Evolutionary conservation across 2,888 invertebrate genomes (phyloP), one percentile per base, ranked within the genome.

Genomic region (Heliconius sara): DNA sequence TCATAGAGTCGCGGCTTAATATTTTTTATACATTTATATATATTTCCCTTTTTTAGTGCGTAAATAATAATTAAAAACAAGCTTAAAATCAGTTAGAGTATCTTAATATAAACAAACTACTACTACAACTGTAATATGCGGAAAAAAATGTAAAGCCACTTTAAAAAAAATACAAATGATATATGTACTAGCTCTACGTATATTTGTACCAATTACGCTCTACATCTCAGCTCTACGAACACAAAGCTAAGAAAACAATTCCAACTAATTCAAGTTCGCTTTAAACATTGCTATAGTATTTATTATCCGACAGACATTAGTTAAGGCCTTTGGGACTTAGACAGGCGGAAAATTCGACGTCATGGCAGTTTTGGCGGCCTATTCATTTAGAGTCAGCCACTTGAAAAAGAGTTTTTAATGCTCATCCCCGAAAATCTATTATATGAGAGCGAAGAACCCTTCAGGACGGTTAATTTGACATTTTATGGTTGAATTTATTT

Each of bases 311-410:
- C 80, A 80, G 82, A 79, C 81, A 82, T 82, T 82, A 80, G 82
- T 81, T 80, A 79, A 79, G 75, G 82, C 81, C 81, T 83, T 83
- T 83, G 60, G 81, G 77, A 83, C 78, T 81, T 79, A 76, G 83
- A 83, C 83, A 83, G 81, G 83, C 82, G 83, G 80, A 81, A 83
- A 83, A 83, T 83, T 83, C 79, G 80, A 83, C 83, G 83, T 83
- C 83, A 83, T 79, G 80, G 79, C 83, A 76, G 76, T 78, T 80
- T 78, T 77, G 71, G 79, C 77, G 77, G 80, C 82, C 80, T 79
- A 80, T 82, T 84, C 83, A 83, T 84, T 82, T 76, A 76, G 79
- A 79, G 47, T 79, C 84, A 83, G 70, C 81, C 81, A 80, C 72
- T 79, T 80, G 84, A 78, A 82, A 83, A 82, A 81, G 79, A 81